Base-by-base conservation (phyloP, 2,888 invertebrate genomes). In the Tenthredo scrophulariae region DNA sequence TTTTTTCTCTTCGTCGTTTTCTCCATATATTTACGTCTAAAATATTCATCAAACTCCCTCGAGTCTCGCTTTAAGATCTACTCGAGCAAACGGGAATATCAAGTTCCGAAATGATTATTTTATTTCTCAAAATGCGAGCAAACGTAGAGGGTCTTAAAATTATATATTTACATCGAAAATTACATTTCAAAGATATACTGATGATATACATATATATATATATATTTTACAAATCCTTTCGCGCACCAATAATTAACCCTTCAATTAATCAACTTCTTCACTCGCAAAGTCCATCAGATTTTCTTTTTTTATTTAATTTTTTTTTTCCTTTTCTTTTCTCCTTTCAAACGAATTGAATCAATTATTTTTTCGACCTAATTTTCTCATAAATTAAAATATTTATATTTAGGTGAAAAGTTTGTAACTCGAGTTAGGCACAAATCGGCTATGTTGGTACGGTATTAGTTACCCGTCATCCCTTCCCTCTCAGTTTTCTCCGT, bases 401-500 rank as follows among this genome's bases (percentile, higher is more conserved):
- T 40, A 22, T 74, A 74, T 77, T 77, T 26, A 62, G 40, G 15
- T 7, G 2, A 4, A 9, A 80, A 58, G 62, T 80, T 79, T 79
- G n/a, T 62, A 26, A 37, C 40, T 62, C 37, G 40, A 40, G n/a
- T 80, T 58, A 13, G 58, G 5, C 33, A 80, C 40, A 29, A 62
- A 62, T 80, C 62, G 33, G 46, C 22, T 37, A 26, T 22, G 75
- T 18, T 26, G 10, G 40, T 40, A 37, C 80, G 22, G 62, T 80
- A 80, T 80, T 80, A 80, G 80, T 80, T 62, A 62, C 62, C 79
- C 29, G 62, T 83, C 83, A 33, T 15, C 67, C 67, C 46, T 46
- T 22, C 37, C 40, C 22, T 46, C 80, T 18, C 37, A 10, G 22
- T 54, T 54, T 33, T 46, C n/a, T 22, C 65, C 33, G 29, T 22